Percentiles rank a stretch among this genome's conserved stretches.
Conservation (phyloP, 2,113 vertebrate genomes). For the Tringa solitaria region DNA sequence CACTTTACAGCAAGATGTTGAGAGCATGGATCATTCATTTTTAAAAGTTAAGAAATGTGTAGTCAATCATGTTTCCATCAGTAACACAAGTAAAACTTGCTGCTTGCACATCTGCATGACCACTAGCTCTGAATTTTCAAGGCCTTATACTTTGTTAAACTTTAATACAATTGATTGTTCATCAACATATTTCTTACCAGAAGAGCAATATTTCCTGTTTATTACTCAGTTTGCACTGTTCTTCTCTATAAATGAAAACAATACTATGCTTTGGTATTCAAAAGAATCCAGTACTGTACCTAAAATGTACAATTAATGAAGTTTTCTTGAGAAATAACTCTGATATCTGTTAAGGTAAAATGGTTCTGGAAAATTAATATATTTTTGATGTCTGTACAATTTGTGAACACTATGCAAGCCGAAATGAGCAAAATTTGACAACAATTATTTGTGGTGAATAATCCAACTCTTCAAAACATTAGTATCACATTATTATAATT, state of each 20-base stretch:
- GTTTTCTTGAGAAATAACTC: neutral
- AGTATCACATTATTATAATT: neutral
- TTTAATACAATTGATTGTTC: neutral
- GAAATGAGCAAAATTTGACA: neutral
- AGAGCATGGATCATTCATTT: neutral
- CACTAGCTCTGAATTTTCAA: neutral
- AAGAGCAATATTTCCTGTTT: neutral
- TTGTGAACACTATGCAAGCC: neutral
- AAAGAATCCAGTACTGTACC: neutral
- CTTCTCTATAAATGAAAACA: neutral
- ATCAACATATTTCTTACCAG: neutral
- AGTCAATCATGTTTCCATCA: neutral
- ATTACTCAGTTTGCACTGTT: neutral
- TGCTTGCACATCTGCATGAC: neutral
- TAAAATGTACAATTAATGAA: neutral
- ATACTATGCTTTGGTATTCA: neutral
- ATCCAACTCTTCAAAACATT: neutral
- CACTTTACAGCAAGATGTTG: neutral
- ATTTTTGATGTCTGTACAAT: neutral
- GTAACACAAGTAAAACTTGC: neutral
- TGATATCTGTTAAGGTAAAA: neutral
- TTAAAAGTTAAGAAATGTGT: neutral
- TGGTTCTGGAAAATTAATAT: neutral
- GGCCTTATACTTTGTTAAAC: neutral
- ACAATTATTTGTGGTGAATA: neutral